Evolutionary conservation across 2,113 vertebrate genomes (phyloP), one percentile per base, ranked within the genome.

Genomic region (Lamprotornis superbus): DNA sequence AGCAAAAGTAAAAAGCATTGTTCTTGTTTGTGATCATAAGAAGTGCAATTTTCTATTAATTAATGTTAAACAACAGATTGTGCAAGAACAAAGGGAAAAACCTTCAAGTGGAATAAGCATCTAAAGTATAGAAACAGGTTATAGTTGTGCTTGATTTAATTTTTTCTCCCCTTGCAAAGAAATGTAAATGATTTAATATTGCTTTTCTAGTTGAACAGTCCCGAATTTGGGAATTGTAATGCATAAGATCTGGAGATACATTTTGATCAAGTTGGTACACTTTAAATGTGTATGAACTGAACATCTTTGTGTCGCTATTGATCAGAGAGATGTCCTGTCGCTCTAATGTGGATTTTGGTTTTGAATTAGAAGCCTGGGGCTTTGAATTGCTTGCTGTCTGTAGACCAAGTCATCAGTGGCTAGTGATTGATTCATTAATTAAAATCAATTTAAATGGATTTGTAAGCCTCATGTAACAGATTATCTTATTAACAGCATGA

Each of bases 401-500:
- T 93, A 94, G 94, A 97, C 93, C 70, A 85, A 97, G 91, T 97
- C 94, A 80, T 98, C 93, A 83, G 75, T 96, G 89, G 87, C 94
- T 91, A 96, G 96, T 97, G 97, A 98, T 97, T 97, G 98, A 98
- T 98, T 97, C 84, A 97, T 98, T 98, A 98, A 98, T 98, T 98
- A 98, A 98, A 98, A 98, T 98, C 97, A 98, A 98, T 98, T 98
- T 98, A 97, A 98, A 98, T 98, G 96, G 97, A 98, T 98, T 98
- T 98, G 94, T 97, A 97, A 98, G 91, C 96, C 95, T 97, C 91
- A 96, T 97, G 92, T 98, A 97, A 97, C 97, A 97, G 97, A 97
- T 98, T 97, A 98, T 97, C 95, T 97, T 97, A 97, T 97, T 98
- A 98, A 67, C 94, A 96, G 90, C 93, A 95, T 95, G 84, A 87